Base-by-base conservation (phyloP, 2,797 vertebrate genomes). In the Xiphophorus birchmanni region DNA sequence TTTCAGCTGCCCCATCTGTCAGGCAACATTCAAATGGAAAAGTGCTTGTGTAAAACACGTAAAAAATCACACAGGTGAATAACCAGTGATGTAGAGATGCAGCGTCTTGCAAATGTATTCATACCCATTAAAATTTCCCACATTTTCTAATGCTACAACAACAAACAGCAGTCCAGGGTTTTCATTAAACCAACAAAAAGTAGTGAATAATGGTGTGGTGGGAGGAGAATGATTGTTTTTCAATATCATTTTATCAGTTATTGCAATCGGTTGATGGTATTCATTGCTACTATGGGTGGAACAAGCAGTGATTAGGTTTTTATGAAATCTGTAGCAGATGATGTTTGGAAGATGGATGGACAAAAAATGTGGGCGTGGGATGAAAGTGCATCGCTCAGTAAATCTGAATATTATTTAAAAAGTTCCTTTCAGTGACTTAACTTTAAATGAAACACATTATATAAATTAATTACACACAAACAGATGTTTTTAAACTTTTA, bases 1-100 rank as follows among this genome's bases (percentile, higher is more conserved):
- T 0, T 88, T 82, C 72, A 72, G 56, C 26, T 90, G 86, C 72
- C 75, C 77, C 0, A 15, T 80, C 5, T 74, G 80, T 6, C 40
- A 75, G 6, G 0, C 77, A 0, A 71, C 84, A 1, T 89, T 89
- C 76, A 85, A 13, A 40, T 74, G 71, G 78, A 77, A 82, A 2
- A 80, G 73, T 2, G 82, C 83, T 15, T 77, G 85, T 52, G 81
- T 83, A 0, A 81, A 86, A 40, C 86, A 86, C 63, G 13, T 5
- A 0, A 67, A 69, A 56, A 54, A 71, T 58, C 76, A 78, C 65
- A 78, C 76, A 1, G 65, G 76, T 23, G 65, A 78, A 54, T 71
- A 56, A 74, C 78, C 21, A 15, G 42, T 45, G 26, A 72, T 6
- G 42, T 44, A 13, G 23, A n/a, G 67, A 44, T 23, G 37, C 4